Base-by-base conservation (phyloP, 1,140 invertebrate species). In the Drosophila bocqueti region DNA sequence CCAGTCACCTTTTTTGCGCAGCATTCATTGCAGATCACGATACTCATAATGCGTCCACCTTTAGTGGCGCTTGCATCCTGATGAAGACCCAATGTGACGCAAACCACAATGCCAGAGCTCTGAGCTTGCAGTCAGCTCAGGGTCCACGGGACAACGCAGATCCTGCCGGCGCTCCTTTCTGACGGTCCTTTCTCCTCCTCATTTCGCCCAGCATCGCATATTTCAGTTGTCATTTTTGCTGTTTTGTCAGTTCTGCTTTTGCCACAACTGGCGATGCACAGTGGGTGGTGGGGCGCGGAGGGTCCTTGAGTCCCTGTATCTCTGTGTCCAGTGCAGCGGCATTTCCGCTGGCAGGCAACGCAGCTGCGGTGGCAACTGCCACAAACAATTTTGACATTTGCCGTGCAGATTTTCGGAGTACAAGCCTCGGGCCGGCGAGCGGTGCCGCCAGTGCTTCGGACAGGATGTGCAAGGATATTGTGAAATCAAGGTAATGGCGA, bases 371-470 rank as follows among this genome's bases (percentile, higher is more conserved):
- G 67, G 76, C 83, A 83, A 89, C 81, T 89, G 83, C 83, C 84
- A 89, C 84, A 89, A 87, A 81, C 83, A 87, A 89, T 87, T 87
- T 83, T 87, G 80, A 87, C 83, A 89, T 87, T 80, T 80, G 68
- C 83, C 60, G 52, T 79, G 79, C 78, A 57, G 61, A 65, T 60
- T 77, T 66, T 64, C 65, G 43, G 59, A 55, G 57, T 42, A 43
- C 43, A 26, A 16, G 55, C 42, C 46, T 43, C 18, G 66, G 45
- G 40, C 34, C 15, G 47, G 15, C 26, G 24, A 64, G 59, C 52
- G 46, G 43, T 29, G 47, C 43, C 57, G 61, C 40, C 64, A 61
- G 40, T 58, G 69, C 59, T 57, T 43, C 50, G 71, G 66, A 80
- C 83, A 87, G 83, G 81, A 87, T 87, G 84, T 87, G 83, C 77